phyloP scores from a whole-genome alignment of 2,888 invertebrate species.

The Notocelia uddmanniana region DNA sequence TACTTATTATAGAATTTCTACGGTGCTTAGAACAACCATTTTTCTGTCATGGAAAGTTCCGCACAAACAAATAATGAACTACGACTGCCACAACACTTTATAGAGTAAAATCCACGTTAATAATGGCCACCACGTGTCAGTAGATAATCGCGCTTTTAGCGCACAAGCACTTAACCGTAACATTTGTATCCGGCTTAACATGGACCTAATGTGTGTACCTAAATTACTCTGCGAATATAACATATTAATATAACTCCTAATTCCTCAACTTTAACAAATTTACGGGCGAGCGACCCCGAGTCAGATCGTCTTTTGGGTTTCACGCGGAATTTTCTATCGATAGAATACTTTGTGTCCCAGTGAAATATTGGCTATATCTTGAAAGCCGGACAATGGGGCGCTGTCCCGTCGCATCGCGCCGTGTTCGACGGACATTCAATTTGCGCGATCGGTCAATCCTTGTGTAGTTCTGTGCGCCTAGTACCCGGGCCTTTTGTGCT shows the following conservation, averaged over 20 bases:
- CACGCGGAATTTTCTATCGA: conserved; percentile 53
- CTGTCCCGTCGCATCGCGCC: conserved; percentile 58
- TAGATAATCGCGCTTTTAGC: conserved; percentile 38
- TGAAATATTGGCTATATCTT: conserved; percentile 75
- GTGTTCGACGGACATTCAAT: conserved; percentile 79
- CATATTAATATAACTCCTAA: conserved; percentile 39
- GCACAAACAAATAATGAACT: conserved; percentile 5
- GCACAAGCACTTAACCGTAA: conserved; percentile 16
- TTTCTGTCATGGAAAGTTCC: background rate
- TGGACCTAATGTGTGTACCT: conserved; percentile 22
- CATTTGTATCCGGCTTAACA: conserved; percentile 36
- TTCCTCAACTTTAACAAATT: conserved; percentile 38
- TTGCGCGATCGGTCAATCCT: conserved; percentile 81
- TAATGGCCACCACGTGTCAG: too few relatives aligned
- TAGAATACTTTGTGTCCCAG: conserved; percentile 61
- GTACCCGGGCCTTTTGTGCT: conserved; percentile 70
- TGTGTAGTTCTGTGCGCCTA: conserved; percentile 70
- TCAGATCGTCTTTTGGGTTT: conserved; percentile 51
- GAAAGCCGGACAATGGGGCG: conserved; percentile 74
- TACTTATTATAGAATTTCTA: too few relatives aligned
- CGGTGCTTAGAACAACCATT: background rate
- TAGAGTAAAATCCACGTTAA: too few relatives aligned
- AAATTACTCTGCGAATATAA: conserved; percentile 32
- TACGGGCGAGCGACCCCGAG: conserved; percentile 50
- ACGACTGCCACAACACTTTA: too few relatives aligned